Conservation (phyloP, 2,113 vertebrate genomes). For the Symphodus melops region DNA sequence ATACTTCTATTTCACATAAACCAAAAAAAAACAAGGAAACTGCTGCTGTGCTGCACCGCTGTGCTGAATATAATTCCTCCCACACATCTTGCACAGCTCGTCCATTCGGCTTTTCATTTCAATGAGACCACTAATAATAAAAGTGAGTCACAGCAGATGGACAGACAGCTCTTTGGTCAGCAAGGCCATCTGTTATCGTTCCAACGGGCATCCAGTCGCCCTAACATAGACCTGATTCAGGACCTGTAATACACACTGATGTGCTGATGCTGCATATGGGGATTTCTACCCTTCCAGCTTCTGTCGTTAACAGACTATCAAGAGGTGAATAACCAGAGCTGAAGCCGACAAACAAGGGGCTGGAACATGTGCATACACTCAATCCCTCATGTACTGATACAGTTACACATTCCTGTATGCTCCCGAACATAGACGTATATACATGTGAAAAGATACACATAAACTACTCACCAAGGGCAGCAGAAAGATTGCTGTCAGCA, state of each 20-base stretch:
- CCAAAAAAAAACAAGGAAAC: slow-evolving; percentile 25
- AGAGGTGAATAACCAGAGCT: slow-evolving; percentile 9
- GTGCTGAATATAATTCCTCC: slow-evolving; percentile 47
- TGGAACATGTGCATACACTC: neutral
- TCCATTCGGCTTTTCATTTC: slow-evolving; percentile 53
- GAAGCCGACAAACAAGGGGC: neutral
- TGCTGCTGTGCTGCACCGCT: slow-evolving; percentile 44
- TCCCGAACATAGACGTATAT: neutral
- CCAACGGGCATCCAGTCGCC: slow-evolving; percentile 18
- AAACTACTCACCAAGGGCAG: slow-evolving; percentile 77
- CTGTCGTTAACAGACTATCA: slow-evolving; percentile 7
- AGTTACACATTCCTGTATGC: slow-evolving; percentile 12
- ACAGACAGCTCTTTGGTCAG: slow-evolving; percentile 55
- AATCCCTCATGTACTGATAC: slow-evolving; percentile 6
- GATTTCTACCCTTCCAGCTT: slow-evolving; percentile 19
- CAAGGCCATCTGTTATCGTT: slow-evolving; percentile 55
- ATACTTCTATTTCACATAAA: neutral
- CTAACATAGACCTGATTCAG: slow-evolving; percentile 46
- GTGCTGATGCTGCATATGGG: slow-evolving; percentile 52
- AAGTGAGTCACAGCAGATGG: slow-evolving; percentile 62
- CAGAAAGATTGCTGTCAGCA: slow-evolving; percentile 75
- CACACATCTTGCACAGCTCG: slow-evolving; percentile 54
- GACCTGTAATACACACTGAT: slow-evolving; percentile 56
- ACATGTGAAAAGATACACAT: slow-evolving; percentile 11
- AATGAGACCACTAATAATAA: slow-evolving; percentile 31